These are phyloP conservation scores for Ibidorhyncha struthersii DNA, from an alignment of 2,113 vertebrate species.

Conservation along the genomic window DNA sequence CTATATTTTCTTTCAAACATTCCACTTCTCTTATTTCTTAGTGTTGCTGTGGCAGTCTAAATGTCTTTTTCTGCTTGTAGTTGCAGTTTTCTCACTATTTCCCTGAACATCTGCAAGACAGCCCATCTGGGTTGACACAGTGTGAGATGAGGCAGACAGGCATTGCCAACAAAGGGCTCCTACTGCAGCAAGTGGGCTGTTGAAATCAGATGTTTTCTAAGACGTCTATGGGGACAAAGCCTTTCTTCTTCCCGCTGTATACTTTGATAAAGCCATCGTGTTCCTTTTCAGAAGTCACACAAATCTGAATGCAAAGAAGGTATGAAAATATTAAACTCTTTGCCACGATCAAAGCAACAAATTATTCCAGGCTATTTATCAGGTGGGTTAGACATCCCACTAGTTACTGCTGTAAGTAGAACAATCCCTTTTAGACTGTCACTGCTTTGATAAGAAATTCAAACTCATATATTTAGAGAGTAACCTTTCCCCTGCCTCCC, in stretches of 20 bases:
- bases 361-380: background rate
- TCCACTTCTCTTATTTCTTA: background rate
- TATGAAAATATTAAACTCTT: background rate
- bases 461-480: background rate
- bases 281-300: constrained; percentile 88
- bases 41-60: constrained; percentile 36
- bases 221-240: constrained; percentile 88
- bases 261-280: constrained; percentile 90
- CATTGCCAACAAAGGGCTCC: constrained; percentile 50
- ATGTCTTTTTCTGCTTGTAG: constrained; percentile 45
- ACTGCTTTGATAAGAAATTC: background rate
- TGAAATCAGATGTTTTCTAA: constrained; percentile 90
- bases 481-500: background rate
- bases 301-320: constrained; percentile 82
- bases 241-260: constrained; percentile 91
- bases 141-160: constrained; percentile 68
- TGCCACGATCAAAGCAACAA: background rate
- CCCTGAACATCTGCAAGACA: constrained; percentile 67
- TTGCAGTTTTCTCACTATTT: constrained; percentile 53
- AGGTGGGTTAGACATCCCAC: background rate
- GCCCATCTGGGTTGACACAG: constrained; percentile 64
- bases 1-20: background rate
- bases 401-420: background rate
- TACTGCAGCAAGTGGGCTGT: constrained; percentile 12
- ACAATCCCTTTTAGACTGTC: background rate